Evolutionary conservation across 2,113 vertebrate species (phyloP).

Genomic region (Thryonomys swinderianus): DNA sequence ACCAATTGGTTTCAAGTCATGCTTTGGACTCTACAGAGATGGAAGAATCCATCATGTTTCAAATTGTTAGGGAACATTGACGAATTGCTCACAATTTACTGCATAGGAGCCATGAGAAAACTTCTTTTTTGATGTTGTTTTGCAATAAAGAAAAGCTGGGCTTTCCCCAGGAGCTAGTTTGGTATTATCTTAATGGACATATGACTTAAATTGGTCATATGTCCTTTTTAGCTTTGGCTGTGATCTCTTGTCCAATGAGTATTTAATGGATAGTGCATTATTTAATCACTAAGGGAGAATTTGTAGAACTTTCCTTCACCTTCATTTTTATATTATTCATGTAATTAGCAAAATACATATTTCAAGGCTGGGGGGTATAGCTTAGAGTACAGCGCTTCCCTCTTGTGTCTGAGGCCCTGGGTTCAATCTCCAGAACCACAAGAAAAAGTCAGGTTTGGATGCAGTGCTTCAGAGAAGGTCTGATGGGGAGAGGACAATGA

Average conservation of each 20-base stretch:
- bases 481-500: not conserved
- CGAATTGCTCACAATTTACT: not conserved
- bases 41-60: not conserved
- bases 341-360: not conserved
- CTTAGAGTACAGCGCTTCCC: not conserved
- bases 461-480: not conserved
- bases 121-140: not conserved
- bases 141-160: not conserved
- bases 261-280: not conserved
- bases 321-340: not conserved
- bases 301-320: not conserved
- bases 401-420: not conserved
- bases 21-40: not conserved
- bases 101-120: not conserved
- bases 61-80: constrained; percentile 14
- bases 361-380: not conserved
- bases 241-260: not conserved
- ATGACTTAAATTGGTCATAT: not conserved
- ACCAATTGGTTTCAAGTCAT: not conserved
- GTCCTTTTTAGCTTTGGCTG: constrained; percentile 6
- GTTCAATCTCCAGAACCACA: not conserved
- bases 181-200: not conserved
- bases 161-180: not conserved
- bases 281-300: not conserved
- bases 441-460: not conserved